Evolutionary conservation across 2,888 invertebrate species (phyloP), one percentile per base, ranked within the genome.

Genomic region (Heteromyza rotundicornis): DNA sequence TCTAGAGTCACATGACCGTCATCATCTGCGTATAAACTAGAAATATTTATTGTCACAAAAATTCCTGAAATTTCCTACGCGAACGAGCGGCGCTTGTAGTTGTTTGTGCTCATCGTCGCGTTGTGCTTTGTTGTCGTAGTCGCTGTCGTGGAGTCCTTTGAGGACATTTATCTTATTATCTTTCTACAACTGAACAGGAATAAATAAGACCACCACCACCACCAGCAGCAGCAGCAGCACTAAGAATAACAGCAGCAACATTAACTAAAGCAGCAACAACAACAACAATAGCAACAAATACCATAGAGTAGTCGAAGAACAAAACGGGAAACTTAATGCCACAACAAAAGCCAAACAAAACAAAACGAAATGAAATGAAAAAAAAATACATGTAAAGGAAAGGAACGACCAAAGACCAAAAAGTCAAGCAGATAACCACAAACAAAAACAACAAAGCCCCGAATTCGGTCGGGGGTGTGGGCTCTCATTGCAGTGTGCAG

Each of bases 151-250:
- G 61, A 70, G 77, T 75, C 77, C 75, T 75, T 75, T 69, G 75
- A 75, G 77, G 72, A 75, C 75, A 75, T 75, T 75, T 75, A 75
- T 75, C 75, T 75, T 75, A 76, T 75, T 75, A 75, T 75, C 71
- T 75, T 70, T 72, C 73, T 68, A 70, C 68, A 74, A 66, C 70
- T 64, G 57, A 57, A 20, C 47, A 19, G 47, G 47, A 47, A 47
- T 47, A 47, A 47, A 47, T 47, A 47, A 47, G 7, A 47, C 5
- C 47, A 47, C 19, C 20, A 47, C 2, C 10, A 27, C 3, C 19
- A 47, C 19, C 20, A 47, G 40, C 40, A 40, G 19, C 53, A 64
- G 36, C 64, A 70, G 51, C 65, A 40, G 14, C 40, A 40, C 8
- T n/a, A 10, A 10, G 10, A n/a, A n/a, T n/a, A 10, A 40, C 40